A percentile compares a stretch with the other conserved stretches of the same genome.
These are phyloP conservation scores for Volucella inanis DNA, from an alignment of 2,888 invertebrate genomes.

Conservation along the genomic window DNA sequence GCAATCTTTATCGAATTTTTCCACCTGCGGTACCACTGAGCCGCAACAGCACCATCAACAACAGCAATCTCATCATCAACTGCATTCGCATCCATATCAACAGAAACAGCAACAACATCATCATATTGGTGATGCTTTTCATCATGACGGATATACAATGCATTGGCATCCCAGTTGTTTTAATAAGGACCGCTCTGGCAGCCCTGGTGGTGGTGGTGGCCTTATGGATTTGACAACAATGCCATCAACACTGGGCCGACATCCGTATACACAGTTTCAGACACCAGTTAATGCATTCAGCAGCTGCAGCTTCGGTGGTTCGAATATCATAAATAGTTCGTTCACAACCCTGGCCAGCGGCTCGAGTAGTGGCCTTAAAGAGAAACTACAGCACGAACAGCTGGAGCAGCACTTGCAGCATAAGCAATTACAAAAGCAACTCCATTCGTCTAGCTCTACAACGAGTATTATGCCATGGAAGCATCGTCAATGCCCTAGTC, in stretches of 20 bases:
- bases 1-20: slow-evolving; percentile 82
- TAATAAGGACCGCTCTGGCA: slow-evolving; percentile 62
- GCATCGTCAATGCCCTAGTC: slow-evolving; percentile 83
- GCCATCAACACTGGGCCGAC: slow-evolving; percentile 68
- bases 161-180: slow-evolving; percentile 68
- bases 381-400: slow-evolving; percentile 79
- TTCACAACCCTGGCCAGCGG: slow-evolving; percentile 80
- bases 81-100: slow-evolving; percentile 75
- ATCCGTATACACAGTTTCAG: slow-evolving; percentile 81
- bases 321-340: slow-evolving; percentile 76
- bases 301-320: slow-evolving; percentile 76
- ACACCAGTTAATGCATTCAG: slow-evolving; percentile 74
- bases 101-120: slow-evolving; percentile 72
- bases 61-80: slow-evolving; percentile 73
- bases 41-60: slow-evolving; percentile 77
- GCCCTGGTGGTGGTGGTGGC: slow-evolving; percentile 23
- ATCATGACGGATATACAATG: slow-evolving; percentile 65
- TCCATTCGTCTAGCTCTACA: slow-evolving; percentile 79
- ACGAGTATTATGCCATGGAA: slow-evolving; percentile 83
- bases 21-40: slow-evolving; percentile 77
- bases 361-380: slow-evolving; percentile 80
- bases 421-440: slow-evolving; percentile 78
- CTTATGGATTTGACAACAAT: slow-evolving; percentile 66
- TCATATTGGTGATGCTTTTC: slow-evolving; percentile 55
- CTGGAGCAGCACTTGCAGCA: slow-evolving; percentile 76